A percentile compares a stretch with the other conserved stretches of the same genome.
phyloP scores from a whole-genome alignment of 2,113 vertebrate species.

The Emydura subglobosa region DNA sequence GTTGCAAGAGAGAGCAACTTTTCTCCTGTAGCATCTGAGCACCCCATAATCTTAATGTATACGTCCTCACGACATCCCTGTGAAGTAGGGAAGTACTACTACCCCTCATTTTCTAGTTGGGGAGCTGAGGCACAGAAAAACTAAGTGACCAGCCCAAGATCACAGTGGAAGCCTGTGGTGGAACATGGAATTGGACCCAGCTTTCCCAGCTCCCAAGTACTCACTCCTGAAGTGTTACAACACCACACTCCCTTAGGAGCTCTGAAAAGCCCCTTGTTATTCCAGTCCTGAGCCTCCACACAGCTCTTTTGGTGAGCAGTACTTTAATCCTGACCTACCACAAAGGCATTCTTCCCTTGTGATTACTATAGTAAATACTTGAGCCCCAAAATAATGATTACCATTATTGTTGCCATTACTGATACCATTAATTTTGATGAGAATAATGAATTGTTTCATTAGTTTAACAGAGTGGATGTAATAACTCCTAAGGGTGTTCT shows the following conservation, averaged over 20 bases:
- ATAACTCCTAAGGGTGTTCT: slow-evolving; percentile 20
- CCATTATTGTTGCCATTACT: background rate
- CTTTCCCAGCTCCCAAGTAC: background rate
- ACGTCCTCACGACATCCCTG: background rate
- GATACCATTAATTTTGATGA: slow-evolving; percentile 44
- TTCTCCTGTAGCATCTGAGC: background rate
- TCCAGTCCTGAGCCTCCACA: background rate
- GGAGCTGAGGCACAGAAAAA: background rate
- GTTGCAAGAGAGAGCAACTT: too few relatives aligned
- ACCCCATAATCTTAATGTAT: background rate
- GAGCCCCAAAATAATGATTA: background rate
- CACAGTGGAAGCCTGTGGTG: background rate
- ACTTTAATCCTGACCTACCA: background rate
- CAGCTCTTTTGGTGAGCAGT: background rate
- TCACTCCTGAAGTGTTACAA: background rate
- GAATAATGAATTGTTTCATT: slow-evolving; percentile 8
- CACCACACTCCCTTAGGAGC: background rate
- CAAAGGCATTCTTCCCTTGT: background rate
- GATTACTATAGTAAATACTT: background rate
- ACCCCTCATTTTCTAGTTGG: background rate
- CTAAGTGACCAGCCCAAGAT: background rate
- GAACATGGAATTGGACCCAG: background rate
- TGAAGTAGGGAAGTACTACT: background rate
- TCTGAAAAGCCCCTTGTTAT: background rate
- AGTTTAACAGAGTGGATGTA: background rate